Evolutionary conservation across 2,797 vertebrate genomes (phyloP).

Genomic region (Crenichthys baileyi): DNA sequence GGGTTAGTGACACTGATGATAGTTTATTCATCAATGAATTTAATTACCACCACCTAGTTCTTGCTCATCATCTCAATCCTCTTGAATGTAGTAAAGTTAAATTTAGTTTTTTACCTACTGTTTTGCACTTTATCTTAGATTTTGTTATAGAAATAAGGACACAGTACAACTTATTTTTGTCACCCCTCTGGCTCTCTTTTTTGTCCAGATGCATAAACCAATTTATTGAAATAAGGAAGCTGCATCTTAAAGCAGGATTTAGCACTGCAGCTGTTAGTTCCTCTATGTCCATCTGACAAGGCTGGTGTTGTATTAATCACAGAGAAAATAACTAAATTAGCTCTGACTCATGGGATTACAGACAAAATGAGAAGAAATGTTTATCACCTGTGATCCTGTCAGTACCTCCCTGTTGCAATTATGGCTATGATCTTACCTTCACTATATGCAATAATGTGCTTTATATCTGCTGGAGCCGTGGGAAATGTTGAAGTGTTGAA

Average conservation of each 20-base stretch:
- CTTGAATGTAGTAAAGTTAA: background rate
- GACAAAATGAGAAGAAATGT: conserved; percentile 71
- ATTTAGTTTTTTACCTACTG: background rate
- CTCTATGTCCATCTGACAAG: conserved; percentile 67
- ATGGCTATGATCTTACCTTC: conserved; percentile 16
- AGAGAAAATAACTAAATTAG: conserved; percentile 70
- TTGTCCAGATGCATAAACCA: background rate
- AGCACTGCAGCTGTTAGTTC: conserved; percentile 52
- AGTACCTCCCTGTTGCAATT: conserved; percentile 18
- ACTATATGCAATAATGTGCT: background rate
- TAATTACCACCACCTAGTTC: background rate
- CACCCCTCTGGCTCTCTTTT: background rate
- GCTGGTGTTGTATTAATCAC: conserved; percentile 64
- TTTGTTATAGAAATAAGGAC: background rate
- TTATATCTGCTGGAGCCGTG: conserved; percentile 16
- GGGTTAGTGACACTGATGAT: background rate
- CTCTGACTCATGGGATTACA: conserved; percentile 56
- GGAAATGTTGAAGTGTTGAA: conserved; percentile 40
- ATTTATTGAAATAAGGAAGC: conserved; percentile 3
- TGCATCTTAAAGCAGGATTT: conserved; percentile 63
- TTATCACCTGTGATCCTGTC: conserved; percentile 67
- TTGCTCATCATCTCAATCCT: background rate
- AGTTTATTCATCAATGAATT: background rate
- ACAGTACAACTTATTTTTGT: background rate
- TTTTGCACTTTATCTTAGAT: background rate